Percentiles rank a stretch among this genome's conserved stretches.
These are phyloP conservation scores for Alligator sinensis DNA, from an alignment of 2,113 vertebrate genomes.

Conservation along the genomic window DNA sequence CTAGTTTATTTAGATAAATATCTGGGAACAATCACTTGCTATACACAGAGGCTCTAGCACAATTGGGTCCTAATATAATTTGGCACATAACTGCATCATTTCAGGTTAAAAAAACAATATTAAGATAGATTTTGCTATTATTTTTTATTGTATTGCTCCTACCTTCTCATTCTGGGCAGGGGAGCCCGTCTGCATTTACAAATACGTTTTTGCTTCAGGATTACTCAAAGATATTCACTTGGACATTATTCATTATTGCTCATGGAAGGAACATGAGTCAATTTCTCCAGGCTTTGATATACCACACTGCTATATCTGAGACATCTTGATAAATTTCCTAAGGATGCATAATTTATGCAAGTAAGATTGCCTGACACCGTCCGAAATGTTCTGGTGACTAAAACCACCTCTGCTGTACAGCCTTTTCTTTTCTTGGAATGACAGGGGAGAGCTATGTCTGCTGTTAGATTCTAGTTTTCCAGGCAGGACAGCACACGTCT, in stretches of 20 bases:
- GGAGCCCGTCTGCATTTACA: not conserved
- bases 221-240: not conserved
- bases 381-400: not conserved
- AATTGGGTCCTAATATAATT: not conserved
- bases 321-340: not conserved
- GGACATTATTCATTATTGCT: constrained; percentile 18
- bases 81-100: no score
- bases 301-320: not conserved
- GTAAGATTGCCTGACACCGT: not conserved
- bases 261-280: not conserved
- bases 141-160: not conserved
- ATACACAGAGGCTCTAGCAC: not conserved
- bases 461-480: not conserved
- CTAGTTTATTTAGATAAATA: not conserved
- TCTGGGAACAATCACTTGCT: not conserved
- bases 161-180: not conserved
- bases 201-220: not conserved
- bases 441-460: not conserved
- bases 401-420: not conserved
- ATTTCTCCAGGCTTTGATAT: not conserved
- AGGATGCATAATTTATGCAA: not conserved
- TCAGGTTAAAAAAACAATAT: not conserved
- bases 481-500: not conserved
- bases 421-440: not conserved
- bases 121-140: not conserved